Conservation (phyloP, 2,888 invertebrate genomes). For the Celastrina argiolus region DNA sequence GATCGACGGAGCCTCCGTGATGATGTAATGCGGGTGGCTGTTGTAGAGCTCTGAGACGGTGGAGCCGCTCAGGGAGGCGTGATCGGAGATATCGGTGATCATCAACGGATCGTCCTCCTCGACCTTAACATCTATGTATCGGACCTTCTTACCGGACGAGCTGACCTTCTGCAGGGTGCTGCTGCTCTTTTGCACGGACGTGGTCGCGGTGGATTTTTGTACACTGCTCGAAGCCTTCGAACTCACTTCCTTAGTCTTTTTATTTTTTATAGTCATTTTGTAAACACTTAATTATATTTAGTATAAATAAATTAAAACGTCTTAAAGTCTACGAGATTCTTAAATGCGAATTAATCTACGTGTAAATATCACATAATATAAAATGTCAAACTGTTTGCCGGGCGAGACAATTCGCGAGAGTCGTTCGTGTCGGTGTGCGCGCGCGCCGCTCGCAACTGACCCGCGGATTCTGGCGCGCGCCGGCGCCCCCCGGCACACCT, state of each 20-base stretch:
- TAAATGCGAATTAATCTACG: slow-evolving; percentile 47
- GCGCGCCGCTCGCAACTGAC: slow-evolving; percentile 68
- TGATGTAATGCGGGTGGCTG: slow-evolving; percentile 74
- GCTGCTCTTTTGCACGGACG: slow-evolving; percentile 62
- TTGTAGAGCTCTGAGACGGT: slow-evolving; percentile 71
- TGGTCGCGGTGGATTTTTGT: slow-evolving; percentile 64
- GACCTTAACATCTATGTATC: slow-evolving; percentile 74
- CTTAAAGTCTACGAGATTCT: slow-evolving; percentile 56
- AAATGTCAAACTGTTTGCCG: slow-evolving; percentile 63
- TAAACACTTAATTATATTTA: slow-evolving; percentile 46
- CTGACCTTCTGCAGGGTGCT: slow-evolving; percentile 65
- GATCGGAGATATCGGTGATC: slow-evolving; percentile 73
- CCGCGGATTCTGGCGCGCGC: slow-evolving; percentile 63
- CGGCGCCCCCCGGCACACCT: slow-evolving; percentile 48
- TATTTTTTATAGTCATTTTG: slow-evolving; percentile 77
- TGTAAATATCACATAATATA: slow-evolving; percentile 53
- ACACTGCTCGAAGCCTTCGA: slow-evolving; percentile 66
- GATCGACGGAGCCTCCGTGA: slow-evolving; percentile 72
- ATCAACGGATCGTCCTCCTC: slow-evolving; percentile 75
- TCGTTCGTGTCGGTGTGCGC: slow-evolving; percentile 73
- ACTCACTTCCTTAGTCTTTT: slow-evolving; percentile 74
- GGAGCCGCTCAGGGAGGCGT: slow-evolving; percentile 68
- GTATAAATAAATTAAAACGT: slow-evolving; percentile 40
- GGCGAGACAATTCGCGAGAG: slow-evolving; percentile 65
- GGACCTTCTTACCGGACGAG: slow-evolving; percentile 70